These are phyloP conservation scores for Caranx melampygus DNA, from an alignment of 2,113 vertebrate genomes.

Conservation along the genomic window DNA sequence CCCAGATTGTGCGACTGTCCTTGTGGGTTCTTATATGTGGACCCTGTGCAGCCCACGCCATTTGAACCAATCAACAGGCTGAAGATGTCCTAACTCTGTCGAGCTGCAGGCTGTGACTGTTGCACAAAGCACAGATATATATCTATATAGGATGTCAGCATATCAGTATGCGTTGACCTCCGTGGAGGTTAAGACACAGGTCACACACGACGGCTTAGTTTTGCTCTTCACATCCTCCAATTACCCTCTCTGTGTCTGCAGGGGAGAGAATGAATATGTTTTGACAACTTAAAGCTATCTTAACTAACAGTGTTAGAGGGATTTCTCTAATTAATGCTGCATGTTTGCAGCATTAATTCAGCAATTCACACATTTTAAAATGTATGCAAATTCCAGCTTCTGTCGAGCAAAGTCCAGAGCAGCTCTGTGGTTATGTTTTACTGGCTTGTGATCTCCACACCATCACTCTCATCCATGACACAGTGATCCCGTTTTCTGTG, in stretches of 20 bases:
- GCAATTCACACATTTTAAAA: neutral
- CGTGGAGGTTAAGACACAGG: neutral
- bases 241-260: slow-evolving; percentile 16
- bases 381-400: neutral
- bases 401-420: neutral
- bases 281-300: neutral
- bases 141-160: neutral
- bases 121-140: neutral
- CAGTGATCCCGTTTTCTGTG: slow-evolving; percentile 18
- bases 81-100: slow-evolving; percentile 28
- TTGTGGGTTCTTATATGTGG: neutral
- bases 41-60: neutral
- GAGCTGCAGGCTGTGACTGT: neutral
- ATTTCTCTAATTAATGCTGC: neutral
- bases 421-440: neutral
- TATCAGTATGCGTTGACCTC: slow-evolving; percentile 1
- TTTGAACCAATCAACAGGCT: slow-evolving; percentile 4
- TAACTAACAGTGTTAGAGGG: neutral
- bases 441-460: neutral
- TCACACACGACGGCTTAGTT: neutral
- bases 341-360: no score
- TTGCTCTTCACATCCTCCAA: slow-evolving; percentile 9
- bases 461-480: neutral
- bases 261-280: neutral
- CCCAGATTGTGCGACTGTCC: accelerated